phyloP scores from a whole-genome alignment of 2,797 vertebrate genomes.

The Scolopax rusticola region DNA sequence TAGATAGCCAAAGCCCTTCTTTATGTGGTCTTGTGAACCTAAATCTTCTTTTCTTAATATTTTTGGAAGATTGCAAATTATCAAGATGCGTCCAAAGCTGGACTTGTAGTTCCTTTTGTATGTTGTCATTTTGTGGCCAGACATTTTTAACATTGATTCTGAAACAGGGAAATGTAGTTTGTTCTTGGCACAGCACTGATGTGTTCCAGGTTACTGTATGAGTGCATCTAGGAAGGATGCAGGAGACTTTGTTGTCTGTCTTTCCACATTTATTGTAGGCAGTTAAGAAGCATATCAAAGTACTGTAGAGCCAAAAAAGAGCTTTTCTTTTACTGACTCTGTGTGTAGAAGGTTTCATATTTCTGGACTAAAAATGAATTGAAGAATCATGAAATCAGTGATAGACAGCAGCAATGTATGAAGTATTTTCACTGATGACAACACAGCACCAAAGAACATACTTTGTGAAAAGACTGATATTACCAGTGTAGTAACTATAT shows the following conservation, averaged over 20 bases:
- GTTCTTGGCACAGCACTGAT: neutral
- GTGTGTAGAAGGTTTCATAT: neutral
- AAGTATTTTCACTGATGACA: neutral
- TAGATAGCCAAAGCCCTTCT: neutral
- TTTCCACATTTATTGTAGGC: neutral
- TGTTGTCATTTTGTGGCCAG: neutral
- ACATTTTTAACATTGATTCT: neutral
- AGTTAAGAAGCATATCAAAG: neutral
- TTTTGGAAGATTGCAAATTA: neutral
- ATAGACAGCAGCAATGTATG: neutral
- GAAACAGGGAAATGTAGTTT: neutral
- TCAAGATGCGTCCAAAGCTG: neutral
- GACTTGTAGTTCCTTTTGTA: neutral
- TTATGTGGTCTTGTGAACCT: neutral
- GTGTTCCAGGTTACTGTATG: neutral
- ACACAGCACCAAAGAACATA: neutral
- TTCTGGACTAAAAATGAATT: neutral
- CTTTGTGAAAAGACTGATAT: neutral
- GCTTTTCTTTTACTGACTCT: neutral
- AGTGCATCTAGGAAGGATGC: neutral
- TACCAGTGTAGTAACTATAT: neutral
- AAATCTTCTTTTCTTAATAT: neutral
- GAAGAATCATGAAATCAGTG: neutral
- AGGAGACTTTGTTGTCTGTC: neutral
- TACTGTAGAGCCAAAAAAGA: neutral